Evolutionary conservation across 1,140 invertebrate genomes (phyloP).

Genomic region (Reticulitermes speratus): DNA sequence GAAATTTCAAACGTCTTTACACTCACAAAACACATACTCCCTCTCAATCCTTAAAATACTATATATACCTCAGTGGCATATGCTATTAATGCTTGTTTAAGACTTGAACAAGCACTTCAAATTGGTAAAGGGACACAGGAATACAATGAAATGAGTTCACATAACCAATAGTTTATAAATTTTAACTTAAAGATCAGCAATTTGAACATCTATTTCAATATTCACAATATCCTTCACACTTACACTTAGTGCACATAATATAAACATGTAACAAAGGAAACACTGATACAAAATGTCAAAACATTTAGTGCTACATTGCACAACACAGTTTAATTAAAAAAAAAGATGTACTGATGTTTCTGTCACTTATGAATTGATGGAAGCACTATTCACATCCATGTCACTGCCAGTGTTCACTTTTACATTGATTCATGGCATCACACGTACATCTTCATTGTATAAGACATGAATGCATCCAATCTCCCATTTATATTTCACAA

Average conservation of each 20-base stretch:
- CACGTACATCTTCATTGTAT: background rate
- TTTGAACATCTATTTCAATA: background rate
- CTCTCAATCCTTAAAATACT: too few species aligned
- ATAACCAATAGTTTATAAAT: background rate
- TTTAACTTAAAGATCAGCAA: background rate
- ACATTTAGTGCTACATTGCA: background rate
- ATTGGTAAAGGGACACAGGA: background rate
- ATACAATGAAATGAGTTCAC: conserved; percentile 5
- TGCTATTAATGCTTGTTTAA: too few species aligned
- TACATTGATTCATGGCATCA: background rate
- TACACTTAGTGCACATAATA: background rate
- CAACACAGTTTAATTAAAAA: background rate
- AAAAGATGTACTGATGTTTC: background rate
- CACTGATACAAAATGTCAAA: background rate
- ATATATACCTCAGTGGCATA: too few species aligned
- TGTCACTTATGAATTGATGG: background rate
- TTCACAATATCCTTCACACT: background rate
- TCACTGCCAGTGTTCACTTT: background rate
- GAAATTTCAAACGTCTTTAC: too few species aligned
- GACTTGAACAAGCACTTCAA: background rate
- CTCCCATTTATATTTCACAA: too few species aligned
- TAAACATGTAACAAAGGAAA: background rate
- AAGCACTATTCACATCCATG: too few species aligned
- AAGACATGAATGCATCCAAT: too few species aligned
- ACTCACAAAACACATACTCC: too few species aligned